These are phyloP conservation scores for Buceros bicornis DNA, from an alignment of 2,797 vertebrate species.

Conservation along the genomic window DNA sequence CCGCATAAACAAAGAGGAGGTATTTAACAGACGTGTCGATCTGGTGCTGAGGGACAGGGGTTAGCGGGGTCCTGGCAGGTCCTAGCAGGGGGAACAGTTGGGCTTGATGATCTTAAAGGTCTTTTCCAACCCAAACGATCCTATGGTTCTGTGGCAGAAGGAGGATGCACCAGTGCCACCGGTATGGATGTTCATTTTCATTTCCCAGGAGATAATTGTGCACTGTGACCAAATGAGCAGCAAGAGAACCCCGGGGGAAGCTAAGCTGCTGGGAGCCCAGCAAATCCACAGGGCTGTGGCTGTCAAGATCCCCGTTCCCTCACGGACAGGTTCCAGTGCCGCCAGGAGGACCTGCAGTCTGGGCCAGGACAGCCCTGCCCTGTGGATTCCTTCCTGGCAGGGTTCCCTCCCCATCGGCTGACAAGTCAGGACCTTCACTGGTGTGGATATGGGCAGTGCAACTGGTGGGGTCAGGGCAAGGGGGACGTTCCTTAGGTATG, in stretches of 20 bases:
- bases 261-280: not conserved
- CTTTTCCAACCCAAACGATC: too few species aligned
- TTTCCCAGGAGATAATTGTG: not conserved
- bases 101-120: not conserved
- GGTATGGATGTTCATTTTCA: rapidly evolving
- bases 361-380: not conserved
- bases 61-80: not conserved
- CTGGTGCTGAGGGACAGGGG: not conserved
- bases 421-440: not conserved
- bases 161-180: not conserved
- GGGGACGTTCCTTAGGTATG: not conserved
- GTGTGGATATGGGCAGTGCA: rapidly evolving
- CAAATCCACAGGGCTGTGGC: too few species aligned
- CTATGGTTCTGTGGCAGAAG: not conserved
- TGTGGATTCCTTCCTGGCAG: not conserved
- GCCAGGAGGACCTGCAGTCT: not conserved
- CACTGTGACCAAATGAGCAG: not conserved
- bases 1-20: too few species aligned
- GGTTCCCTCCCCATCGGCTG: not conserved
- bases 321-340: not conserved
- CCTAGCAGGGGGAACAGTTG: not conserved
- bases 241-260: not conserved
- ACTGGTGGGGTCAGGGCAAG: not conserved
- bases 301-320: rapidly evolving
- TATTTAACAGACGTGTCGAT: not conserved